Base-by-base conservation (phyloP, 2,888 invertebrate species). In the Mantis religiosa region DNA sequence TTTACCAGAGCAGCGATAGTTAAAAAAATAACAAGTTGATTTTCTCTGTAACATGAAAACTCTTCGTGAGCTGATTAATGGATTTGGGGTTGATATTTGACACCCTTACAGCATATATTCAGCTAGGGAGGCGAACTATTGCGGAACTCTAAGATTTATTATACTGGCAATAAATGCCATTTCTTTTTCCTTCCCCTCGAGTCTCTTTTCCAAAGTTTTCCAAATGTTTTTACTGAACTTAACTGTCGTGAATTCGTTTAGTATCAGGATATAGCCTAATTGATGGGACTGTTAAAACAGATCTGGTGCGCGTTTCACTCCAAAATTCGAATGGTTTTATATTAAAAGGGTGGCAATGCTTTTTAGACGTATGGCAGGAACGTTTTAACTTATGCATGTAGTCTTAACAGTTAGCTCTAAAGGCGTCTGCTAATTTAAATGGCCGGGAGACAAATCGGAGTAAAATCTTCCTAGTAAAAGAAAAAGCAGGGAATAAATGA, bases 1-100 rank as follows among this genome's bases (percentile, higher is more conserved):
- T 14, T 71, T 71, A 71, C 54, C 54, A 71, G 54, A 71, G 54
- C 20, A 71, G 54, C 54, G 54, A 71, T 71, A 71, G 54, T 71
- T 71, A 71, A 71, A 71, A 71, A 71, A 71, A 71, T 88, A 88
- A 82, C 87, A 88, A 89, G 85, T 85, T 47, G 85, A 82, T 82
- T 84, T 89, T 30, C 54, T 47, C n/a, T 47, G 41, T 27, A 84
- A 34, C 71, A 41, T 71, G 83, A 54, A 81, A 86, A 86, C 71
- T 81, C 86, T 28, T 88, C 28, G 88, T 81, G 54, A 87, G 83
- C 82, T 85, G 89, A 89, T 89, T 89, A 89, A 89, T 89, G 89
- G 89, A 83, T 89, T 88, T 82, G 54, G 89, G 89, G 88, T 88
- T 71, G 82, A 86, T 87, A 88, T 84, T 89, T 89, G 89, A 89